Percentiles rank a stretch among this genome's conserved stretches.
Conservation (phyloP, 2,797 vertebrate genomes). For the Pelodytes ibericus region DNA sequence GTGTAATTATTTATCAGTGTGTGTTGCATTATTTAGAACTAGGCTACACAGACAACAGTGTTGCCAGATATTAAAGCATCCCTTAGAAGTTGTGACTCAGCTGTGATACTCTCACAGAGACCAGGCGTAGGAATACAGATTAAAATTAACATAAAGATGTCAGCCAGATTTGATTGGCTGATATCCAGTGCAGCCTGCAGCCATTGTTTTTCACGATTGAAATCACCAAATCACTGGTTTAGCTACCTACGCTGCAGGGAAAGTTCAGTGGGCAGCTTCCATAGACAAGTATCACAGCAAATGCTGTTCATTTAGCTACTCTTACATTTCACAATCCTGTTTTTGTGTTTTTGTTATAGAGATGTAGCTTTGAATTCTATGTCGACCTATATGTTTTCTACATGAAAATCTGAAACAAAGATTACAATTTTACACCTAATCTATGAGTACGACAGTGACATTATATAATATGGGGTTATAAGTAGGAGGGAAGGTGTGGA, state of each 20-base stretch:
- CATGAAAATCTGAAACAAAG: too few relatives aligned
- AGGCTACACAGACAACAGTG: not conserved
- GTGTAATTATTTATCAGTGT: not conserved
- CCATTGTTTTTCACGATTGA: not conserved
- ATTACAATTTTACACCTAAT: too few relatives aligned
- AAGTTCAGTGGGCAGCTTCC: not conserved
- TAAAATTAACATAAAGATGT: constrained; percentile 4
- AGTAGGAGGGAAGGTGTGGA: too few relatives aligned
- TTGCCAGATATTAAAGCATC: not conserved
- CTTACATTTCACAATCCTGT: not conserved
- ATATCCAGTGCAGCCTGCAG: not conserved
- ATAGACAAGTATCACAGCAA: not conserved
- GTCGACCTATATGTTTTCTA: too few relatives aligned
- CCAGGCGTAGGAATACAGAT: not conserved
- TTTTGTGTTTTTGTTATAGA: not conserved
- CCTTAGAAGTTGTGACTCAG: not conserved
- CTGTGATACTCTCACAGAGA: constrained; percentile 11
- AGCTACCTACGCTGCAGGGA: not conserved
- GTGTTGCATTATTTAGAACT: not conserved
- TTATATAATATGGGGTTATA: too few relatives aligned
- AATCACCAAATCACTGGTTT: not conserved
- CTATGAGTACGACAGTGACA: too few relatives aligned
- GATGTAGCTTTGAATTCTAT: too few relatives aligned
- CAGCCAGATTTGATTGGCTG: not conserved
- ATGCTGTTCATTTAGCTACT: not conserved